phyloP scores from a whole-genome alignment of 2,113 vertebrate species.

The Cynopterus brachyotis region DNA sequence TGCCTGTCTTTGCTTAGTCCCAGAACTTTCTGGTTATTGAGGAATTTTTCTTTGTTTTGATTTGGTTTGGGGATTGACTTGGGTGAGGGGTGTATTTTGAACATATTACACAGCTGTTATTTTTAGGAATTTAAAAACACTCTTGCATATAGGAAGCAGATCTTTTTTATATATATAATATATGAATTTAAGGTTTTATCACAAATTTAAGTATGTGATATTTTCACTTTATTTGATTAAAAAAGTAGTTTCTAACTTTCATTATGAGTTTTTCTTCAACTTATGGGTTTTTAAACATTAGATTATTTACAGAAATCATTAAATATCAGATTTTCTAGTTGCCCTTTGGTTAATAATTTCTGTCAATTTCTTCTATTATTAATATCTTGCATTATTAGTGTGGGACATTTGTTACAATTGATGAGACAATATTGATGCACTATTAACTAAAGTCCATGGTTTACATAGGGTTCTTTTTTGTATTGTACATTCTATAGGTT shows the following conservation, averaged over 20 bases:
- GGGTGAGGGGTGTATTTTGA: background rate
- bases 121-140: background rate
- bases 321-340: background rate
- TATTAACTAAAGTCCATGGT: background rate
- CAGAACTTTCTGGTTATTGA: background rate
- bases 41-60: background rate
- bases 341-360: background rate
- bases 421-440: background rate
- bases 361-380: background rate
- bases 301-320: background rate
- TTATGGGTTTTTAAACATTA: background rate
- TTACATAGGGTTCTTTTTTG: background rate
- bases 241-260: constrained; percentile 9
- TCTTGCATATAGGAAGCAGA: background rate
- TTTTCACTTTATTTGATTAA: constrained; percentile 41
- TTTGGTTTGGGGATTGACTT: background rate
- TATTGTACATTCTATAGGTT: background rate
- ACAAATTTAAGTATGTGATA: constrained; percentile 5
- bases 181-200: background rate
- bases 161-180: background rate
- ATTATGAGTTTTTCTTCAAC: constrained; percentile 15
- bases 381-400: background rate
- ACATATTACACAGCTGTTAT: background rate
- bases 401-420: background rate
- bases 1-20: background rate